Conservation (phyloP, 1,140 invertebrate species). For the Drosophila nigromelanica region DNA sequence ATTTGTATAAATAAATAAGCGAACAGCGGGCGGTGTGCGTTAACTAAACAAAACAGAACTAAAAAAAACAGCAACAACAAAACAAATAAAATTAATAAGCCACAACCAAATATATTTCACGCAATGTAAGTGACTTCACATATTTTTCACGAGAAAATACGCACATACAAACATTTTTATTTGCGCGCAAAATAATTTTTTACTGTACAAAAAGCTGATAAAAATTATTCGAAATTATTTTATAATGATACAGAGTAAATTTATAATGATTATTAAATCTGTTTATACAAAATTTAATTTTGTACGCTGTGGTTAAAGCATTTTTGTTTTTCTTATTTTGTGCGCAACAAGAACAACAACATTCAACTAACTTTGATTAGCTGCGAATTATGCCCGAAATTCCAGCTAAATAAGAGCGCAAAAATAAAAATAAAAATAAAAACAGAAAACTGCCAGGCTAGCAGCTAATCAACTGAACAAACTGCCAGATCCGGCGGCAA, state of each 20-base stretch:
- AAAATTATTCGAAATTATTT: background rate
- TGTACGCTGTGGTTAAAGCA: background rate
- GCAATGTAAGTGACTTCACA: slow-evolving; percentile 18
- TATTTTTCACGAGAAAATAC: background rate
- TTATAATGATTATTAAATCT: slow-evolving; percentile 15
- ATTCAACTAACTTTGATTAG: slow-evolving; percentile 34
- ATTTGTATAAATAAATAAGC: slow-evolving; percentile 52
- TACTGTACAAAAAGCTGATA: background rate
- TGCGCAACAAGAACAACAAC: background rate
- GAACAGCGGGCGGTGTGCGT: slow-evolving; percentile 14
- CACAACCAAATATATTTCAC: slow-evolving; percentile 5
- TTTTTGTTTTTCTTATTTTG: slow-evolving; percentile 4
- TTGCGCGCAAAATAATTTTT: background rate
- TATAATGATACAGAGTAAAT: slow-evolving; percentile 2
- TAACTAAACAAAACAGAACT: slow-evolving; percentile 20
- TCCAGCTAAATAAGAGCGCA: slow-evolving; percentile 14
- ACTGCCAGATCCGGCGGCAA: slow-evolving; percentile 27
- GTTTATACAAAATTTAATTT: slow-evolving; percentile 9
- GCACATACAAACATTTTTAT: slow-evolving; percentile 8
- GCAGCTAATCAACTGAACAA: slow-evolving; percentile 44
- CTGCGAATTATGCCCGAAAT: slow-evolving; percentile 25
- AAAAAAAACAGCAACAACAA: background rate
- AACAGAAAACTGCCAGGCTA: slow-evolving; percentile 20
- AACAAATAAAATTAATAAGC: background rate
- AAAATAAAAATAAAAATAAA: background rate